Evolutionary conservation across 2,797 vertebrate species (phyloP).

Genomic region (Anolis apletophallus): DNA sequence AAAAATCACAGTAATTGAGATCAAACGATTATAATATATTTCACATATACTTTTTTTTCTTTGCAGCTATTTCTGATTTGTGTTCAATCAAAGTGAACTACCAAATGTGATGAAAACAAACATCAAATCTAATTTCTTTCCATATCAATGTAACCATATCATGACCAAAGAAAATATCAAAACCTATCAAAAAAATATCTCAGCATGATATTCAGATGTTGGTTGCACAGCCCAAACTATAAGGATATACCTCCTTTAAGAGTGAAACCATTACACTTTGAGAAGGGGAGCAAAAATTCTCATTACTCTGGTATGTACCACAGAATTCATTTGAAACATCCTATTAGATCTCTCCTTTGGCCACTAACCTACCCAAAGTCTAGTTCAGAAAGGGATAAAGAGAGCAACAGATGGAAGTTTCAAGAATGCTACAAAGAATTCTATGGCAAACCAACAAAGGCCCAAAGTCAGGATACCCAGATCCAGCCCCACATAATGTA

Average conservation of each 20-base stretch:
- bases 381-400: not conserved
- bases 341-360: too few species aligned
- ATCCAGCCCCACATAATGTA: not conserved
- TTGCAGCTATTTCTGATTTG: not conserved
- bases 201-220: not conserved
- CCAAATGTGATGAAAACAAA: not conserved
- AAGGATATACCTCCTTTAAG: too few species aligned
- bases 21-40: not conserved
- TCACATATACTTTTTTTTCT: too few species aligned
- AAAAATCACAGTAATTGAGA: not conserved
- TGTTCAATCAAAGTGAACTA: not conserved
- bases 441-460: not conserved
- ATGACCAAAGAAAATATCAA: not conserved
- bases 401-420: not conserved
- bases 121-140: not conserved
- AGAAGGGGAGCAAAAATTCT: not conserved
- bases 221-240: too few species aligned
- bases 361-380: too few species aligned
- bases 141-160: not conserved
- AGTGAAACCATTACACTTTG: not conserved
- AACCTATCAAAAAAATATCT: not conserved
- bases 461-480: too few species aligned
- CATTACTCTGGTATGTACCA: not conserved
- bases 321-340: not conserved
- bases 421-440: not conserved